Conservation (phyloP, 2,113 vertebrate genomes). For the Boleophthalmus pectinirostris region DNA sequence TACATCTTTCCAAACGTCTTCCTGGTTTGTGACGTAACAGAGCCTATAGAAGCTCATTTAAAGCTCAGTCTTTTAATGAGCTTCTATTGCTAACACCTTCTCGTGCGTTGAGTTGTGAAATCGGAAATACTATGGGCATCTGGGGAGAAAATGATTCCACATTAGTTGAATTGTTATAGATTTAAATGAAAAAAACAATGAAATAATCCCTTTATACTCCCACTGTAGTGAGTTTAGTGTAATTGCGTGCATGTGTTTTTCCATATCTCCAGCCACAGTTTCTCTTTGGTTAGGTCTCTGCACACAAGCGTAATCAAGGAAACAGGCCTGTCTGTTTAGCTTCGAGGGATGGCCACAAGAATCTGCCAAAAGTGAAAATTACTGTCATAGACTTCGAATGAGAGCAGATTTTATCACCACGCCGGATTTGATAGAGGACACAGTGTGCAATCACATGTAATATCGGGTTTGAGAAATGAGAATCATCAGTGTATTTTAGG, state of each 20-base stretch:
- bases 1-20: too few relatives aligned
- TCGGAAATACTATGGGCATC: neutral
- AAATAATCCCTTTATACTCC: slow-evolving; percentile 48
- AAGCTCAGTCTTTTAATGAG: too few relatives aligned
- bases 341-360: slow-evolving; percentile 27
- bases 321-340: slow-evolving; percentile 44
- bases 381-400: neutral
- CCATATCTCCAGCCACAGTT: slow-evolving; percentile 55
- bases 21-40: too few relatives aligned
- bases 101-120: neutral
- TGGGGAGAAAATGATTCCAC: neutral
- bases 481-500: neutral
- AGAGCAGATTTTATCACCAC: slow-evolving; percentile 2
- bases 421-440: neutral
- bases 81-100: neutral
- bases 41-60: too few relatives aligned
- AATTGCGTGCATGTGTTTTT: slow-evolving; percentile 69
- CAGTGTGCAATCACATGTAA: slow-evolving; percentile 5
- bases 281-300: slow-evolving; percentile 38
- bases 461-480: neutral
- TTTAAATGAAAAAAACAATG: slow-evolving; percentile 33
- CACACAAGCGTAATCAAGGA: slow-evolving; percentile 48
- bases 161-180: slow-evolving; percentile 5
- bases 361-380: slow-evolving; percentile 17
- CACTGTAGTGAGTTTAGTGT: slow-evolving; percentile 56